Conservation (phyloP, 2,888 invertebrate genomes). For the Epistrophe eligans region DNA sequence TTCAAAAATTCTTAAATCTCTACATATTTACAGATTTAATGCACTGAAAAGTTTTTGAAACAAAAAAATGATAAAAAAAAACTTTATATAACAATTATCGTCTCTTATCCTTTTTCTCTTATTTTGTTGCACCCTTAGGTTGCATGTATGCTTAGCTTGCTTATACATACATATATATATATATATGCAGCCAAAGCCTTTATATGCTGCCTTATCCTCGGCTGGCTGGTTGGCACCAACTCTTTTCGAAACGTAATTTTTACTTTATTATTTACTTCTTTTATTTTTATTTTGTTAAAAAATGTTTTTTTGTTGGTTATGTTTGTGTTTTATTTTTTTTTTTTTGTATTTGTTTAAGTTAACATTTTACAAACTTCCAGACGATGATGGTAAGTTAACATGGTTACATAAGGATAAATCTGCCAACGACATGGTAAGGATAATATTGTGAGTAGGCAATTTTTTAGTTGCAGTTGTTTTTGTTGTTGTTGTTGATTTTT, state of each 20-base stretch:
- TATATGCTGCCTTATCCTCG: conserved; percentile 53
- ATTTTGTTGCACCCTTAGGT: conserved; percentile 66
- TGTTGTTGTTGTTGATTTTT: conserved; percentile 34
- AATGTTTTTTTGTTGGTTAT: conserved; percentile 47
- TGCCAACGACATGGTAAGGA: conserved; percentile 68
- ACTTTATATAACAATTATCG: conserved; percentile 67
- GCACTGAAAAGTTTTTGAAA: conserved; percentile 26
- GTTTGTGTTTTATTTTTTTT: conserved; percentile 52
- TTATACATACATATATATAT: neutral
- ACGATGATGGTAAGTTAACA: conserved; percentile 69
- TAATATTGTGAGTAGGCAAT: conserved; percentile 70
- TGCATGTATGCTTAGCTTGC: conserved; percentile 36
- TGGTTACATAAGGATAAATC: conserved; percentile 62
- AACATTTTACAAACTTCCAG: conserved; percentile 62
- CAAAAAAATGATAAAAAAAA: conserved; percentile 31
- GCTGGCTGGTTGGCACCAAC: conserved; percentile 58
- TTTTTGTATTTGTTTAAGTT: conserved; percentile 39
- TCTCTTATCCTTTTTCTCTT: conserved; percentile 63
- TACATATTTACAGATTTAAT: conserved; percentile 50
- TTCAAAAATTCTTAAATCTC: conserved; percentile 14
- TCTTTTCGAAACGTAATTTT: conserved; percentile 60
- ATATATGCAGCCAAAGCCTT: conserved; percentile 47
- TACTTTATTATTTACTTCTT: conserved; percentile 48
- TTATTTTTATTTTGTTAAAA: conserved; percentile 32
- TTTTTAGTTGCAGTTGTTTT: conserved; percentile 48